These are phyloP conservation scores for Myotis planiceps DNA, from an alignment of 2,797 vertebrate species.

Conservation along the genomic window DNA sequence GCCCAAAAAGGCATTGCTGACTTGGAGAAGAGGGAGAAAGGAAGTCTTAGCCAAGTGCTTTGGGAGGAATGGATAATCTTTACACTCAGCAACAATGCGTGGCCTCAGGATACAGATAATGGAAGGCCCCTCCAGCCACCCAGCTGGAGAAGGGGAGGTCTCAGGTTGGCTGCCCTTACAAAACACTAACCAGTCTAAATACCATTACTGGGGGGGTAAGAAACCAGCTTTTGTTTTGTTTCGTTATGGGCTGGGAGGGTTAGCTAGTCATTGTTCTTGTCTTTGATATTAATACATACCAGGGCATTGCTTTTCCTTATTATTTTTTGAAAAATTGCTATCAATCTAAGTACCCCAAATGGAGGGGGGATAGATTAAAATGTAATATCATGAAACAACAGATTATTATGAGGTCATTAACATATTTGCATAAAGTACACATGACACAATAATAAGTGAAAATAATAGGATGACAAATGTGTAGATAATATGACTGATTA, in stretches of 20 bases:
- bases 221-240: not conserved
- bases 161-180: not conserved
- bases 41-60: not conserved
- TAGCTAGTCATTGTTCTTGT: not conserved
- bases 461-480: conserved; percentile 4
- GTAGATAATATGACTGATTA: not conserved
- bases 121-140: not conserved
- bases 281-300: not conserved
- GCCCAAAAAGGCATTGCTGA: not conserved
- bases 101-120: not conserved
- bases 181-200: not conserved
- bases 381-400: not conserved
- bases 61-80: not conserved
- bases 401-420: not conserved
- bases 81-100: fast-evolving
- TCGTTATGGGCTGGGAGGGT: not conserved
- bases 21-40: not conserved
- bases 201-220: not conserved
- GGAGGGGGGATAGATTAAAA: not conserved
- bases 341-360: not conserved
- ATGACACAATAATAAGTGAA: not conserved
- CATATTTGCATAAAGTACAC: not conserved
- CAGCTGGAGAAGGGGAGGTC: not conserved
- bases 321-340: not conserved
- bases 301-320: not conserved